Evolutionary conservation across 2,113 vertebrate species (phyloP).

Genomic region (Columbina picui): DNA sequence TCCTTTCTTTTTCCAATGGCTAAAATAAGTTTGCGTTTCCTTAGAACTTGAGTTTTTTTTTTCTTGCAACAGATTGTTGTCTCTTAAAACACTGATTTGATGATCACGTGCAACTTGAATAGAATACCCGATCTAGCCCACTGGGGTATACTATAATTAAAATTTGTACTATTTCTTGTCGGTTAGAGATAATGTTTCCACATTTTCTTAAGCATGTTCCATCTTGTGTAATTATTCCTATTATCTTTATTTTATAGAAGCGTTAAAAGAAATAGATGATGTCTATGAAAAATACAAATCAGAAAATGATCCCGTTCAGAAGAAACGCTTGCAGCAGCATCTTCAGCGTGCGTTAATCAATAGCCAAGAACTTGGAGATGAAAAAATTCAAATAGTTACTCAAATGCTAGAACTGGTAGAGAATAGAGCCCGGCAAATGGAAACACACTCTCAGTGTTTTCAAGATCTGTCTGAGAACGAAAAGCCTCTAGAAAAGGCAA

Average conservation of each 20-base stretch:
- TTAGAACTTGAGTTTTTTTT: not conserved
- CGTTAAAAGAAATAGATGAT: constrained; percentile 95
- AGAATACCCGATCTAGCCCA: not conserved
- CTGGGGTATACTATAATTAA: not conserved
- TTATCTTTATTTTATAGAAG: constrained; percentile 81
- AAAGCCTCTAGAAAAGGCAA: constrained; percentile 77
- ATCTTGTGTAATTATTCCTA: not conserved
- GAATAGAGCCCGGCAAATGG: constrained; percentile 95
- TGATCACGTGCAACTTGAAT: not conserved
- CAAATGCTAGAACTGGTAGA: constrained; percentile 97
- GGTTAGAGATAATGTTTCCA: not conserved
- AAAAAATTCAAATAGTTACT: constrained; percentile 97
- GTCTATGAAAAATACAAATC: constrained; percentile 93
- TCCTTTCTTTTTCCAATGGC: not conserved
- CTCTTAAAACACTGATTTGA: not conserved
- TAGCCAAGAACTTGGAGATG: constrained; percentile 96
- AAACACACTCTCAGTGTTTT: constrained; percentile 89
- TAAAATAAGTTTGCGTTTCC: not conserved
- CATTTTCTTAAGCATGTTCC: not conserved
- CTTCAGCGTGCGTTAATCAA: constrained; percentile 93
- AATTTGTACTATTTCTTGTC: not conserved
- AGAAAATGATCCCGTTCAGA: constrained; percentile 88
- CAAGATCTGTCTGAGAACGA: constrained; percentile 86
- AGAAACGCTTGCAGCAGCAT: constrained; percentile 92
- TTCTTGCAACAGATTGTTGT: not conserved